phyloP scores from a whole-genome alignment of 2,797 vertebrate genomes.

The Halcyon badia region DNA sequence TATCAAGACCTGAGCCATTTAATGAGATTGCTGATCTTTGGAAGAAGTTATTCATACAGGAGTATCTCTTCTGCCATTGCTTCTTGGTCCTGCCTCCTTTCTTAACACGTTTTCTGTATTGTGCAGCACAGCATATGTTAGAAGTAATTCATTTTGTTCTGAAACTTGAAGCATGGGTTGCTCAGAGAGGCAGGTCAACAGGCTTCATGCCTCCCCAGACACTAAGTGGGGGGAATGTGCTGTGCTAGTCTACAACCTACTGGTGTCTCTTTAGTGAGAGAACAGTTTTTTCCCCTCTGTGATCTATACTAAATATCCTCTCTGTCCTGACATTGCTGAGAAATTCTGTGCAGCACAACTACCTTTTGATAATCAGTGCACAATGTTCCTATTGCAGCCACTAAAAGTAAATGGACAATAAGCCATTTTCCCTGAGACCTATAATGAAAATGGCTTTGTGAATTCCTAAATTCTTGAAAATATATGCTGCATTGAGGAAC shows the following conservation, averaged over 20 bases:
- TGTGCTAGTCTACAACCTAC: neutral
- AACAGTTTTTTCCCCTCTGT: rapidly evolving
- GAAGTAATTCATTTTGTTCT: neutral
- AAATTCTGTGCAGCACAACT: neutral
- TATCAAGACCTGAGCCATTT: neutral
- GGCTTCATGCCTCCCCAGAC: neutral
- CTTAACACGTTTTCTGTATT: neutral
- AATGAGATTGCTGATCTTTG: neutral
- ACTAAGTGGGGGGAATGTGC: neutral
- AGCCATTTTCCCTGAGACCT: neutral
- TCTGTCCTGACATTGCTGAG: neutral
- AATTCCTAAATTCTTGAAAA: constrained; percentile 5
- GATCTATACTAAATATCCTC: neutral
- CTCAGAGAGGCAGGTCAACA: neutral
- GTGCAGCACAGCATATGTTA: neutral
- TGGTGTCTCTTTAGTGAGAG: neutral
- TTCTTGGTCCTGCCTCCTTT: neutral
- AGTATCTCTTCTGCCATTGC: neutral
- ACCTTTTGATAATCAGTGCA: neutral
- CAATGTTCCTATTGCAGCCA: neutral
- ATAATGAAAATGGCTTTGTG: neutral
- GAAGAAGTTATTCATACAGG: neutral
- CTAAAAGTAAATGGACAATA: neutral
- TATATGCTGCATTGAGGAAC: neutral
- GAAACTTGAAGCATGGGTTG: neutral